These are phyloP conservation scores for Stomatorhinus walkeri DNA, from an alignment of 2,797 vertebrate genomes.

Conservation along the genomic window DNA sequence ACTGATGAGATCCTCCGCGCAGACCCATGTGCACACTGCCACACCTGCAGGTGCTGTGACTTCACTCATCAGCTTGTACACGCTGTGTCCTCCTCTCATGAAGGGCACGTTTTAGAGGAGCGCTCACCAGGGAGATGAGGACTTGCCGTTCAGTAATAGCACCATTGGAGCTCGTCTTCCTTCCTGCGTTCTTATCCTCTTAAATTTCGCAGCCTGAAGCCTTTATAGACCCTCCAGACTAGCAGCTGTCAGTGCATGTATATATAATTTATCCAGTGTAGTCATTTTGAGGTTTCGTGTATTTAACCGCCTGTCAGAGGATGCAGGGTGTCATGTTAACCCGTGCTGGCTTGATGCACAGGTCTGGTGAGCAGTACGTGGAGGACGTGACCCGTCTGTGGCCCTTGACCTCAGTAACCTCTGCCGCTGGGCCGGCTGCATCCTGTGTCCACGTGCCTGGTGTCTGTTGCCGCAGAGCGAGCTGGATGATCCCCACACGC, in stretches of 20 bases:
- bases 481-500: neutral
- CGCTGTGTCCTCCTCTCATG: neutral
- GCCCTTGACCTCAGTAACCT: neutral
- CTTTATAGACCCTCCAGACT: neutral
- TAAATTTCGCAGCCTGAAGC: neutral
- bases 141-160: neutral
- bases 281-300: conserved; percentile 3
- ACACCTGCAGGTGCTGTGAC: neutral
- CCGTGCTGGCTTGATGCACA: neutral
- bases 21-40: neutral
- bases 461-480: neutral
- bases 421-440: neutral
- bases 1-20: neutral
- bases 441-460: neutral
- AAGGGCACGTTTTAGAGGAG: neutral
- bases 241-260: neutral
- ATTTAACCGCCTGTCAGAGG: neutral
- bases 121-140: neutral
- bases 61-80: neutral
- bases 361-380: neutral
- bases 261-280: conserved; percentile 12
- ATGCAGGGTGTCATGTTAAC: neutral
- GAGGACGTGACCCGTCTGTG: neutral
- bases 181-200: neutral
- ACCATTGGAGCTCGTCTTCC: neutral